Base-by-base conservation (phyloP, 2,113 vertebrate genomes). In the Xiphorhynchus elegans region DNA sequence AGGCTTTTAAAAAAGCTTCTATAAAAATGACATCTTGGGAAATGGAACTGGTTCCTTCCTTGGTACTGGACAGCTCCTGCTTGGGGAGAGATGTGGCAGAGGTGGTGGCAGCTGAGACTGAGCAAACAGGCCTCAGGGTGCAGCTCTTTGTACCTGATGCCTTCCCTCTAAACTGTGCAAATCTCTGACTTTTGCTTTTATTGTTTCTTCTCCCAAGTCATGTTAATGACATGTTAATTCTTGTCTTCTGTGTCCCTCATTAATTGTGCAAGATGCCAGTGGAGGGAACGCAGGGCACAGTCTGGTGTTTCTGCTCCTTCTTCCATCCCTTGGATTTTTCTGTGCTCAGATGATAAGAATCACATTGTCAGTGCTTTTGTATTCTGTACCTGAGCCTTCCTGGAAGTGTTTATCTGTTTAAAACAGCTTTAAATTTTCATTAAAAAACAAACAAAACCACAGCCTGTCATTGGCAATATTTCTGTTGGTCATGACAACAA, bases 401-500 rank as follows among this genome's bases (percentile, higher is more conserved):
- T 89, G 59, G 72, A 94, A 94, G 39, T 64, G 62, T 85, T 93
- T 94, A 84, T 93, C 78, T 83, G 40, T 84, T 90, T 90, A 80
- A 94, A 94, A 77, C 85, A 85, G 62, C 78, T 94, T 91, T 89
- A 91, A 64, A 78, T 87, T 91, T 91, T 87, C 67, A 79, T 93
- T 89, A 50, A 72, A 91, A 91, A 49, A 67, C 49, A 89, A 93
- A 78, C 74, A 53, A 90, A 91, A 17, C 46, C 62, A 15, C 75
- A 85, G 31, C 55, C 59, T 93, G 86, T 83, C 68, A 15, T 26
- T 39, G 33, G 59, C 79, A 88, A 70, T 83, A 40, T 80, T 95
- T 87, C 55, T 74, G 8, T 75, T 93, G 87, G 67, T 95, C 31
- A 7, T 24, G 64, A 75, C 88, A 40, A 62, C 46, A 62, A 33